A percentile compares a stretch with the other conserved stretches of the same genome.
Evolutionary conservation across 1,140 invertebrate genomes (phyloP).

Genomic region (Ips typographus): DNA sequence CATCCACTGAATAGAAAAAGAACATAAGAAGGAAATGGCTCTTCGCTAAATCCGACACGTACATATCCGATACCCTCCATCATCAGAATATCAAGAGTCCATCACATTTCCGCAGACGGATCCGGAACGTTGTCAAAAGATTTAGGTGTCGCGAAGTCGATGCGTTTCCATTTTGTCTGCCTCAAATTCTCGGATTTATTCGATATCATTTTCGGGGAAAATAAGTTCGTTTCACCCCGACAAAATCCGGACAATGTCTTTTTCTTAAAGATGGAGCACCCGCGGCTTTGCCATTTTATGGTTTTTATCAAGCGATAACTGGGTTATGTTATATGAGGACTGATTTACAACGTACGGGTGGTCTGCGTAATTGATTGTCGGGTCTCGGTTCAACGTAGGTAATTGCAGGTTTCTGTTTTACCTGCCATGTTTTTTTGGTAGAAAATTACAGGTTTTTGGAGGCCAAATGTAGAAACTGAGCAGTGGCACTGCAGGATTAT

Average conservation of each 20-base stretch:
- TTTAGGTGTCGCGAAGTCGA: slow-evolving; percentile 13
- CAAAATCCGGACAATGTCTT: slow-evolving; percentile 8
- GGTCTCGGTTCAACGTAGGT: slow-evolving; percentile 2
- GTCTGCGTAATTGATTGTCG: slow-evolving; percentile 24
- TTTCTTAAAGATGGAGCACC: neutral
- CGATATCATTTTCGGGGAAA: slow-evolving; percentile 24
- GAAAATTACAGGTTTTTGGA: neutral
- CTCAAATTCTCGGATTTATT: slow-evolving; percentile 19
- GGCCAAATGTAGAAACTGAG: too few species aligned
- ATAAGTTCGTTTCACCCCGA: slow-evolving; percentile 13
- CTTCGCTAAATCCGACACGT: slow-evolving; percentile 1
- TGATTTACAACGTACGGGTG: slow-evolving; percentile 25
- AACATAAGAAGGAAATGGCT: neutral
- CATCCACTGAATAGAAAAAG: neutral
- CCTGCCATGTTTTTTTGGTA: slow-evolving; percentile 11
- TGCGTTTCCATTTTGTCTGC: slow-evolving; percentile 29
- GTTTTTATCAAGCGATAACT: neutral
- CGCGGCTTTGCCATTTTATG: neutral
- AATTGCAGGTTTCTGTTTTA: slow-evolving; percentile 24
- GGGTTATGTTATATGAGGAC: slow-evolving; percentile 7
- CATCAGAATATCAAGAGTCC: slow-evolving; percentile 11
- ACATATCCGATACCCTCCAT: slow-evolving; percentile 8
- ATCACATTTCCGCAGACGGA: slow-evolving; percentile 14
- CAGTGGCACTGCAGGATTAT: too few species aligned
- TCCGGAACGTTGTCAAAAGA: slow-evolving; percentile 11